These are phyloP conservation scores for Emydura subglobosa DNA, from an alignment of 2,113 vertebrate genomes.

Conservation along the genomic window DNA sequence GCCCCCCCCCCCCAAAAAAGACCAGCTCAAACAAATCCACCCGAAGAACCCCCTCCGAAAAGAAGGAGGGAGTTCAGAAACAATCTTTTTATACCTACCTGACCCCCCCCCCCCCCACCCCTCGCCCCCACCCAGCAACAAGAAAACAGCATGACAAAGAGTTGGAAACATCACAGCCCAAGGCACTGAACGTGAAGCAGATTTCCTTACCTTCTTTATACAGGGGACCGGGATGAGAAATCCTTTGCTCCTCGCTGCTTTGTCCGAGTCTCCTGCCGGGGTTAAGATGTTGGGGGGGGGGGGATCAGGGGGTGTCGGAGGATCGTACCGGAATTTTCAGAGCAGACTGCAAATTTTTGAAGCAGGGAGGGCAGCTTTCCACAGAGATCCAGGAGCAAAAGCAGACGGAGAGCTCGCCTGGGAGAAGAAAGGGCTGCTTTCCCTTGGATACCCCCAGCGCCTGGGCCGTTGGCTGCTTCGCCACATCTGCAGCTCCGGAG, in stretches of 20 bases:
- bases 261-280: conserved; percentile 4
- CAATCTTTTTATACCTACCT: too few species aligned
- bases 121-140: neutral
- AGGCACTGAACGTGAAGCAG: neutral
- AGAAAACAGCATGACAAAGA: neutral
- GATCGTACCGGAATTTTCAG: neutral
- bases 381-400: neutral
- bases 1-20: neutral
- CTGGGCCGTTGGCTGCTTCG: conserved; percentile 69
- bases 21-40: neutral
- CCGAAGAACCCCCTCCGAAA: too few species aligned
- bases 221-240: neutral
- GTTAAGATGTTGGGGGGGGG: conserved; percentile 6
- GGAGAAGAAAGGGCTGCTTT: conserved; percentile 4
- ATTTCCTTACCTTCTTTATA: neutral
- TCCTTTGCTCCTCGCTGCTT: neutral
- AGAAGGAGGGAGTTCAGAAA: too few species aligned
- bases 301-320: conserved; percentile 39
- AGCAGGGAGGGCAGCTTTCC: neutral
- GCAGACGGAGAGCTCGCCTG: neutral
- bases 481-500: conserved; percentile 74
- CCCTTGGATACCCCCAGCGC: conserved; percentile 40
- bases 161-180: neutral
- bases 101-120: too few species aligned
- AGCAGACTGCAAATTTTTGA: neutral